Conservation (phyloP, 1,140 invertebrate species). For the Penaeus japonicus region DNA sequence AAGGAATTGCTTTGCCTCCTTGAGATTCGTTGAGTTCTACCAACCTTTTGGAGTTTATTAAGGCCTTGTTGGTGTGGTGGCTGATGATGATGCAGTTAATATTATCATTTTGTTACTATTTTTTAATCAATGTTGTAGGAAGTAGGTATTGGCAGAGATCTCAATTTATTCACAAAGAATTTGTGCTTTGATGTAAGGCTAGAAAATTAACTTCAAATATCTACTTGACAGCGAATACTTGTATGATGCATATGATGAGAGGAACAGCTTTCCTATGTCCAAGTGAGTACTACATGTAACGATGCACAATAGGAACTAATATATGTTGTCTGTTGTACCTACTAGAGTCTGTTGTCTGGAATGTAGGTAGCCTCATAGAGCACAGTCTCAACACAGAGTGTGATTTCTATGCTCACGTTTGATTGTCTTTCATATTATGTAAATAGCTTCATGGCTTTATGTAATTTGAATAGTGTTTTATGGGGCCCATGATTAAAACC, state of each 20-base stretch:
- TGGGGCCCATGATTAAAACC: no score
- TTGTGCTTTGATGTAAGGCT: not conserved
- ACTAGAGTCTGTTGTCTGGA: not conserved
- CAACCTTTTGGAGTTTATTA: no score
- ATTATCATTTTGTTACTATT: no score
- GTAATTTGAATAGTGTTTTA: no score
- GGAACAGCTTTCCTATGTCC: slow-evolving; percentile 89
- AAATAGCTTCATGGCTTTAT: not conserved
- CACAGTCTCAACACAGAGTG: slow-evolving; percentile 29
- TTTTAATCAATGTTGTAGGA: no score
- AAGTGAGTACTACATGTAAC: slow-evolving; percentile 75
- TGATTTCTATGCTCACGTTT: not conserved
- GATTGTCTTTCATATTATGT: not conserved
- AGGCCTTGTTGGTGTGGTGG: no score
- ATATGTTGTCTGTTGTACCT: slow-evolving; percentile 44
- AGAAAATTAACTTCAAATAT: slow-evolving; percentile 51
- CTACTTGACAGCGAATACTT: slow-evolving; percentile 49
- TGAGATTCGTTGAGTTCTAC: no score
- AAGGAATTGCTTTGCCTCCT: no score
- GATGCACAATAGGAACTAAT: slow-evolving; percentile 33
- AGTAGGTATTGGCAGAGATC: no score
- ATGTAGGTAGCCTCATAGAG: slow-evolving; percentile 35
- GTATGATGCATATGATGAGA: slow-evolving; percentile 72
- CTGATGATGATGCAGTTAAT: no score
- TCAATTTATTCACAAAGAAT: no score